These are phyloP conservation scores for Heterochromis multidens DNA, from an alignment of 2,113 vertebrate species.

Conservation along the genomic window DNA sequence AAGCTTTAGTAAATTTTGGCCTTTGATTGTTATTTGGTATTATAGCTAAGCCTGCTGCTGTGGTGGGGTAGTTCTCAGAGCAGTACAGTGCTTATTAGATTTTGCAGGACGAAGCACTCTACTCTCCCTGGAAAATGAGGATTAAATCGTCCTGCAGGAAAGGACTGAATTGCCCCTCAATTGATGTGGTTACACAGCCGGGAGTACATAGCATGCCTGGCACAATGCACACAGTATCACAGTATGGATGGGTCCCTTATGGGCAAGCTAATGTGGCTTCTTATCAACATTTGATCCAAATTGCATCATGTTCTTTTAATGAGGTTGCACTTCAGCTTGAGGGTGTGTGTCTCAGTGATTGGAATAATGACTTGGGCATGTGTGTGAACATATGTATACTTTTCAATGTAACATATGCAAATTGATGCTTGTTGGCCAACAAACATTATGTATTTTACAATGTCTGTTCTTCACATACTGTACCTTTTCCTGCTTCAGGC, in stretches of 20 bases:
- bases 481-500: not conserved
- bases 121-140: constrained; percentile 47
- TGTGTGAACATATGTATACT: not conserved
- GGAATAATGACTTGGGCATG: not conserved
- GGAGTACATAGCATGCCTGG: constrained; percentile 7
- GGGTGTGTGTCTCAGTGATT: constrained; percentile 13
- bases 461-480: not conserved
- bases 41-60: constrained; percentile 35
- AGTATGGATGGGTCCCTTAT: constrained; percentile 44
- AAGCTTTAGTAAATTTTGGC: constrained; percentile 16
- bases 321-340: constrained; percentile 41
- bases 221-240: constrained; percentile 27
- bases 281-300: constrained; percentile 70
- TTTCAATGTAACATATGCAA: not conserved
- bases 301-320: constrained; percentile 72
- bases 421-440: not conserved
- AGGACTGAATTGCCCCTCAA: constrained; percentile 54
- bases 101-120: constrained; percentile 57
- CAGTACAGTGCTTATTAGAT: constrained; percentile 61
- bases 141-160: constrained; percentile 60
- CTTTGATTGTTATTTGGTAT: constrained; percentile 41
- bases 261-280: constrained; percentile 53
- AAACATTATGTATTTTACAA: not conserved
- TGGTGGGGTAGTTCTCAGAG: constrained; percentile 34
- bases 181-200: constrained; percentile 47